Evolutionary conservation across 1,140 invertebrate species (phyloP).

Genomic region (Polypedilum vanderplanki): DNA sequence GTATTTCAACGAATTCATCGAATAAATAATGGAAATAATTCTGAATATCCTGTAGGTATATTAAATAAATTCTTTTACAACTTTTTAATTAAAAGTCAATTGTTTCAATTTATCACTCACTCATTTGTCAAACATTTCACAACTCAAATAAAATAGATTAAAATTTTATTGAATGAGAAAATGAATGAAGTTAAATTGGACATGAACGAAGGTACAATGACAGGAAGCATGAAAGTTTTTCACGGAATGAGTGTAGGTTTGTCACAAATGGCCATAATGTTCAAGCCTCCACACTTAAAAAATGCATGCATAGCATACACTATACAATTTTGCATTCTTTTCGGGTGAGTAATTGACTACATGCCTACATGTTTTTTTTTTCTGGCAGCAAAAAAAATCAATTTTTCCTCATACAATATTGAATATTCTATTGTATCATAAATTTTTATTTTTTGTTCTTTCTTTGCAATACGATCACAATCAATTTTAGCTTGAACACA

Average conservation of each 20-base stretch:
- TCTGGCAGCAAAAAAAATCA: not conserved
- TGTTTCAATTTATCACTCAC: not conserved
- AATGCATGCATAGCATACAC: slow-evolving; percentile 38
- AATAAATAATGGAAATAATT: slow-evolving; percentile 53
- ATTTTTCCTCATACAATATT: not conserved
- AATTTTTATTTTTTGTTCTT: no score
- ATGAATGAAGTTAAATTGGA: not conserved
- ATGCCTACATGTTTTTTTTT: no score
- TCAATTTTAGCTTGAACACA: slow-evolving; percentile 34
- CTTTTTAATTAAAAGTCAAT: not conserved
- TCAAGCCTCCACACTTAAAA: slow-evolving; percentile 34
- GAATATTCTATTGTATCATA: not conserved
- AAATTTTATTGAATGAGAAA: not conserved
- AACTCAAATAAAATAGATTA: slow-evolving; percentile 14
- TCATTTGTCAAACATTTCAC: not conserved
- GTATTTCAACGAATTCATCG: slow-evolving; percentile 54
- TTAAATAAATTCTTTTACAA: not conserved
- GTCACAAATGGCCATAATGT: not conserved
- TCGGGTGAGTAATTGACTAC: slow-evolving; percentile 35
- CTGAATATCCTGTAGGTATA: slow-evolving; percentile 57
- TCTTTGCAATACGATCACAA: no score
- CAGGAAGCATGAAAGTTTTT: not conserved
- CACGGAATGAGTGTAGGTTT: not conserved
- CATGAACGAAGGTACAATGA: not conserved
- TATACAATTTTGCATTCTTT: slow-evolving; percentile 41